A percentile compares a stretch with the other conserved stretches of the same genome.
phyloP scores from a whole-genome alignment of 2,113 vertebrate genomes.

The Chascanopsetta lugubris region DNA sequence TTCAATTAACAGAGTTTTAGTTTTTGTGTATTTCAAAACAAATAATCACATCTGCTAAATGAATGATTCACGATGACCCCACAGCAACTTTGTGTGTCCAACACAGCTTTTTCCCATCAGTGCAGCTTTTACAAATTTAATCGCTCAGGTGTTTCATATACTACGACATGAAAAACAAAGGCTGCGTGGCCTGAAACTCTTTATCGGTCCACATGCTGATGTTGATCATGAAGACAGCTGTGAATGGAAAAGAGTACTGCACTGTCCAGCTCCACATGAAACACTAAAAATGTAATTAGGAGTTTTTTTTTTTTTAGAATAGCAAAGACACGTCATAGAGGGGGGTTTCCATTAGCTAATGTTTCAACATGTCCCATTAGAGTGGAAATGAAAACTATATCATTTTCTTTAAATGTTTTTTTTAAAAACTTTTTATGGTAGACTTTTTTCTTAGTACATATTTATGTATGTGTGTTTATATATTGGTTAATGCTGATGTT shows the following conservation, averaged over 20 bases:
- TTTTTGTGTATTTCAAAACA: slow-evolving; percentile 33
- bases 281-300: neutral
- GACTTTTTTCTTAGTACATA: too few species aligned
- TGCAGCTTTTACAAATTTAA: slow-evolving; percentile 5
- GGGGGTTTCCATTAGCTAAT: slow-evolving; percentile 43
- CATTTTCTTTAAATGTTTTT: neutral
- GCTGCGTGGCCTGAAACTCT: neutral
- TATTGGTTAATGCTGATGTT: too few species aligned
- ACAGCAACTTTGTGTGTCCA: neutral
- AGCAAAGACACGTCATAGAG: neutral
- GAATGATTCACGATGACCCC: neutral
- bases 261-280: neutral
- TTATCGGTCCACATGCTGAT: neutral
- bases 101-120: slow-evolving; percentile 9
- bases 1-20: slow-evolving; percentile 13
- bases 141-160: slow-evolving; percentile 11
- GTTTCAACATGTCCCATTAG: slow-evolving; percentile 13
- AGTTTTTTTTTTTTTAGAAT: slow-evolving; percentile 3
- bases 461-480: too few species aligned
- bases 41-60: neutral
- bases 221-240: slow-evolving; percentile 1
- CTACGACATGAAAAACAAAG: neutral
- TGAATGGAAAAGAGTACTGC: neutral
- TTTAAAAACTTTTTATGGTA: too few species aligned
- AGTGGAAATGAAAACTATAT: slow-evolving; percentile 35